Evolutionary conservation across 2,888 invertebrate species (phyloP).

Genomic region (Disparrhopalites patrizii): DNA sequence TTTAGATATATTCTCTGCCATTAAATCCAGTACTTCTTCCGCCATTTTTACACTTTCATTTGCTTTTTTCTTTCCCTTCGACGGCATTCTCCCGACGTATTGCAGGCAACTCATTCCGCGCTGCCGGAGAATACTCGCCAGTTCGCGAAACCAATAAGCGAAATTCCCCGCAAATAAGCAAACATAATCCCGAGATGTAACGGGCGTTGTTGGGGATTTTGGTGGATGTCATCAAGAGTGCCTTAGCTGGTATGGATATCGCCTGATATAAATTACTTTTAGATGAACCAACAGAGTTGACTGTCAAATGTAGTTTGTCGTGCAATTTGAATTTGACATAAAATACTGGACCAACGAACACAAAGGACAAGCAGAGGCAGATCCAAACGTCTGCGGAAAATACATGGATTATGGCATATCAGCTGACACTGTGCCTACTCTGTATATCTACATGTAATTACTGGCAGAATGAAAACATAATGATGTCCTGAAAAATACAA

Average conservation of each 20-base stretch:
- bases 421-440: background rate
- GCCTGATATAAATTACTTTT: background rate
- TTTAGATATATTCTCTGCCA: background rate
- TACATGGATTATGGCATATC: background rate
- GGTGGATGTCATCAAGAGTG: no score
- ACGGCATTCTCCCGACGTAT: background rate
- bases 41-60: background rate
- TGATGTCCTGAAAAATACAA: no score
- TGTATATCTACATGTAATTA: no score
- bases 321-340: background rate
- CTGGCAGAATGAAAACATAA: no score
- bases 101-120: background rate
- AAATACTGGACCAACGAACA: background rate
- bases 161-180: slow-evolving; percentile 7
- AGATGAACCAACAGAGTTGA: no score
- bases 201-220: background rate
- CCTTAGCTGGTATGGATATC: no score
- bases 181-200: background rate
- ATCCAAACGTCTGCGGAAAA: background rate
- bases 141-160: background rate
- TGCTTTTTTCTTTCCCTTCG: background rate
- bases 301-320: no score
- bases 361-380: background rate
- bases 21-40: background rate
- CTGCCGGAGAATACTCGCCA: background rate